phyloP scores from a whole-genome alignment of 2,797 vertebrate genomes.

The Myripristis jacobus region DNA sequence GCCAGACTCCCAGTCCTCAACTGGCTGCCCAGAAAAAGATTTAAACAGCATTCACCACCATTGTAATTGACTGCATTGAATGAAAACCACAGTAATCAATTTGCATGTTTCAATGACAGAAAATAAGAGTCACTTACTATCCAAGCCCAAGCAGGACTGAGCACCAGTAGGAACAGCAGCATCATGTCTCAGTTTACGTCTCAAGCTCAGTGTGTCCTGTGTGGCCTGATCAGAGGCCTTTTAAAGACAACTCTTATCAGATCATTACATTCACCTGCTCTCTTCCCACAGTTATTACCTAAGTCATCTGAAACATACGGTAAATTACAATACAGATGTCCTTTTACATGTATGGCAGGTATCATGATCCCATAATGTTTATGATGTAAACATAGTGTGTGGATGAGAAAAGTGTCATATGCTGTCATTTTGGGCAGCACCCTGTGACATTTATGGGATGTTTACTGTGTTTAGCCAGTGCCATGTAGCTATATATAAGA shows the following conservation, averaged over 20 bases:
- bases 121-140: constrained; percentile 59
- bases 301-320: not conserved
- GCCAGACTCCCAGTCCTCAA: constrained; percentile 75
- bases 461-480: not conserved
- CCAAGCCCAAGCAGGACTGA: constrained; percentile 69
- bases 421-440: not conserved
- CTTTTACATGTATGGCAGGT: constrained; percentile 2
- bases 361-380: not conserved
- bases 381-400: constrained; percentile 4
- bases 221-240: constrained; percentile 31
- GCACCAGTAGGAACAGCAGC: constrained; percentile 56
- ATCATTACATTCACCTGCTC: constrained; percentile 45
- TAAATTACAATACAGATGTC: constrained; percentile 16
- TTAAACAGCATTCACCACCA: not conserved
- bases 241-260: constrained; percentile 69
- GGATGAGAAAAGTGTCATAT: constrained; percentile 49
- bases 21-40: constrained; percentile 58
- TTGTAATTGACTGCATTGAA: not conserved
- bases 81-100: not conserved
- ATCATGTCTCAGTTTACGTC: constrained; percentile 48
- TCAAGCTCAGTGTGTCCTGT: constrained; percentile 30
- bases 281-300: constrained; percentile 55
- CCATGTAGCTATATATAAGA: not conserved
- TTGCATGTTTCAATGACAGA: not conserved
- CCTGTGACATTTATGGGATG: constrained; percentile 18